phyloP scores from a whole-genome alignment of 1,140 invertebrate genomes.

The Lethocerus indicus region DNA sequence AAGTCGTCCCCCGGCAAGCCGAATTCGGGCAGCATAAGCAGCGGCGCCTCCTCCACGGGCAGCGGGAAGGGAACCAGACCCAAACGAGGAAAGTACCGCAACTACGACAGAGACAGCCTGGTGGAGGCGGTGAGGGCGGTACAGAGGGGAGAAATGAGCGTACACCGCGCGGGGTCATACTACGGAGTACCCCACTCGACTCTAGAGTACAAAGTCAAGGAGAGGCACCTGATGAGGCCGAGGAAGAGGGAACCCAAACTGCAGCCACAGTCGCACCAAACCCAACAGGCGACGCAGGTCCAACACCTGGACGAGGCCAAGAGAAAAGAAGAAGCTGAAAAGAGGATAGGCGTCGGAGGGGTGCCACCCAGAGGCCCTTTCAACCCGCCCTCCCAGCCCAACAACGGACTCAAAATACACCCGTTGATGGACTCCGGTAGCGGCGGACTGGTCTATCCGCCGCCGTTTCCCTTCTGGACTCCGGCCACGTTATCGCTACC shows the following conservation, averaged over 20 bases:
- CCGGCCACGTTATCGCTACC: conserved; percentile 25
- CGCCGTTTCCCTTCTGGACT: conserved; percentile 45
- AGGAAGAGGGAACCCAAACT: conserved; percentile 63
- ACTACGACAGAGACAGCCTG: conserved; percentile 90
- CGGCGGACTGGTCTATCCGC: conserved; percentile 27
- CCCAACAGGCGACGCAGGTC: too few relatives aligned
- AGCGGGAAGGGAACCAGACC: conserved; percentile 69
- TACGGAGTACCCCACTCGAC: conserved; percentile 98
- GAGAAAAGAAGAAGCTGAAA: conserved; percentile 24
- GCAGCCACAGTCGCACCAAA: conserved; percentile 23
- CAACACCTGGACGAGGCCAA: conserved; percentile 32
- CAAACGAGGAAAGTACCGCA: conserved; percentile 84
- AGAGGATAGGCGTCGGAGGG: conserved; percentile 19
- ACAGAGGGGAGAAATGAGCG: conserved; percentile 95
- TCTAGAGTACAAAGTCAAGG: conserved; percentile 95
- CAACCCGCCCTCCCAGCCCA: conserved; percentile 31
- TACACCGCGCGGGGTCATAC: conserved; percentile 90
- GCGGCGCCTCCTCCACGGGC: not conserved
- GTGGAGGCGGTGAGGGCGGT: conserved; percentile 92
- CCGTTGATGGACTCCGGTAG: conserved; percentile 36
- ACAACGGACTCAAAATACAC: conserved; percentile 50
- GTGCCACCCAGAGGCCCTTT: conserved; percentile 26
- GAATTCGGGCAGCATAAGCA: conserved; percentile 19
- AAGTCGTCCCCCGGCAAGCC: conserved; percentile 15
- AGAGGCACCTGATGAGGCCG: conserved; percentile 75